Evolutionary conservation across 2,113 vertebrate genomes (phyloP).

Genomic region (Hyperoodon ampullatus): DNA sequence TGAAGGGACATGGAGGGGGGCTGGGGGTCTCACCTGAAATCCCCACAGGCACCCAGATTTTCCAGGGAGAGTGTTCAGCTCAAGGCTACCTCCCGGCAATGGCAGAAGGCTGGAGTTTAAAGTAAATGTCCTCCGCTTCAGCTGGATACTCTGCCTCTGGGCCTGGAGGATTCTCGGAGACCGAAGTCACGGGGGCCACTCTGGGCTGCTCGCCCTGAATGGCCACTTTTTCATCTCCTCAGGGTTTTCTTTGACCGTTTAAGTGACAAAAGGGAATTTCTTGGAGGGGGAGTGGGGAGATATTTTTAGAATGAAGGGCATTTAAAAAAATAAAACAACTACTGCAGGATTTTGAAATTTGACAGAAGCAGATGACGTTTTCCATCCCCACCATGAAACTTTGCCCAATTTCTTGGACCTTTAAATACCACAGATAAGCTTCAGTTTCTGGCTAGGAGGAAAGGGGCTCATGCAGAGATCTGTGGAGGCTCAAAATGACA

Average conservation of each 20-base stretch:
- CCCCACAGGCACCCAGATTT: neutral
- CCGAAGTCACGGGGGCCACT: neutral
- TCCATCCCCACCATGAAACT: conserved; percentile 55
- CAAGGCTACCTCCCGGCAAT: neutral
- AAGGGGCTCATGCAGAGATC: conserved; percentile 9
- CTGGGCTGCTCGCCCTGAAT: neutral
- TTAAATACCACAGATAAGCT: conserved; percentile 78
- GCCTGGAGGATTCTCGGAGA: neutral
- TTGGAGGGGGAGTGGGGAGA: neutral
- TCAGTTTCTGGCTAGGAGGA: conserved; percentile 56
- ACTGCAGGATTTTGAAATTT: conserved; percentile 68
- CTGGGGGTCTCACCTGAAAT: neutral
- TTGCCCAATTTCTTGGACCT: conserved; percentile 61
- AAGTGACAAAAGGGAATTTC: conserved; percentile 50
- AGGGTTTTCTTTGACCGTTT: neutral
- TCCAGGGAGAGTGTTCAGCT: neutral
- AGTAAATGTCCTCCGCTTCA: fast-evolving
- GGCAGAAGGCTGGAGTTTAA: neutral
- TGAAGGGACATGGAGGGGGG: too few species aligned
- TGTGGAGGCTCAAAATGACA: conserved; percentile 73
- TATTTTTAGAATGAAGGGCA: conserved; percentile 62
- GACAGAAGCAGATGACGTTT: conserved; percentile 66
- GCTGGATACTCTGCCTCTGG: neutral
- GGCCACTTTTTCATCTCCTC: neutral
- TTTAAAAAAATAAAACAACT: conserved; percentile 37